Base-by-base conservation (phyloP, 2,888 invertebrate species). In the Trisateles emortualis region DNA sequence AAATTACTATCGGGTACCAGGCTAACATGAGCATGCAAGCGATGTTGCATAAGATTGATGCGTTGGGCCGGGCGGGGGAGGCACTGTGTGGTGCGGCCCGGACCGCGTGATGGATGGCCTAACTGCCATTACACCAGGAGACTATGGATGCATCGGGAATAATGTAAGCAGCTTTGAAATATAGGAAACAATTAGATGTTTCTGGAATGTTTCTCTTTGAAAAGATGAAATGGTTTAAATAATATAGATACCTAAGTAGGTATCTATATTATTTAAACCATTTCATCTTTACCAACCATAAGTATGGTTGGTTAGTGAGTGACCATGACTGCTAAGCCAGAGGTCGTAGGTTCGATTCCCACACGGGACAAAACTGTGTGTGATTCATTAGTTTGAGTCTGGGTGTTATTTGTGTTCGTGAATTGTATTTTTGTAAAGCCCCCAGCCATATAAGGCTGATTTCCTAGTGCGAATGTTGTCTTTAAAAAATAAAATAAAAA, bases 11-110 rank as follows among this genome's bases (percentile, higher is more conserved):
- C 67, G 72, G 78, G 81, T 82, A 87, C 84, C 62, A 83, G 83
- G 80, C 53, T 57, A 58, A 63, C 80, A 84, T 79, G 79, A 86
- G 73, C 68, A 77, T 75, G 77, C 78, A 81, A 79, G 82, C 72
- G 76, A 81, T 79, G 79, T 76, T 81, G 83, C 81, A 78, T 78
- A 87, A 88, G 89, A 89, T 89, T 89, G 88, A 89, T 89, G 88
- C 76, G 73, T 64, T 62, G 67, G 75, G 63, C 68, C 63, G 68
- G 64, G 54, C 46, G 52, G 24, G 44, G 64, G 53, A n/a, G 54
- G 53, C 38, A 47, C 44, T 13, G 45, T 5, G 48, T 42, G 33
- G 39, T 3, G 53, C 42, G 47, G 52, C 24, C 50, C 39, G 52
- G 57, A 55, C 59, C 51, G 59, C 8, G 86, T 81, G 83, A 82